phyloP scores from a whole-genome alignment of 2,797 vertebrate species.

The Melanotaenia pygmaea region DNA sequence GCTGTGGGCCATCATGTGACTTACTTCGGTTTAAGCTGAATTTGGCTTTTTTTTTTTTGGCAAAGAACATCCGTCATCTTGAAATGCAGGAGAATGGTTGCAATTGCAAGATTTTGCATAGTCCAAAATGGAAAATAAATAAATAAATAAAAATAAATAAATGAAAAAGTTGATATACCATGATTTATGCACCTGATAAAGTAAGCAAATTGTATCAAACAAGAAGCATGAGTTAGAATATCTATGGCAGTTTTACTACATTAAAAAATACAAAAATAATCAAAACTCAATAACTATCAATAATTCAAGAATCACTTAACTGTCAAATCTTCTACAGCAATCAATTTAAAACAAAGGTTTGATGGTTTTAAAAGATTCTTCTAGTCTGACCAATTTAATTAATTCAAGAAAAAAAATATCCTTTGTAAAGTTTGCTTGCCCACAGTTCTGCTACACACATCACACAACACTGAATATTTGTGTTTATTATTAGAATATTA shows the following conservation, averaged over 20 bases:
- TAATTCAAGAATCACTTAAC: background rate
- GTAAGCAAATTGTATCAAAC: background rate
- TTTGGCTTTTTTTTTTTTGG: background rate
- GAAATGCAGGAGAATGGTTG: background rate
- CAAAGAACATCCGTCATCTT: background rate
- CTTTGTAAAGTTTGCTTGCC: background rate
- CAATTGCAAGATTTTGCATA: background rate
- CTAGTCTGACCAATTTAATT: background rate
- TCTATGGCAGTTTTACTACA: background rate
- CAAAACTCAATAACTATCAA: background rate
- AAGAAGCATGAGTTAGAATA: background rate
- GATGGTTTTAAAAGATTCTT: too few species aligned
- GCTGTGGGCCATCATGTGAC: slow-evolving; percentile 8
- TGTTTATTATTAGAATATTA: too few species aligned
- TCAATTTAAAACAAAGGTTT: background rate
- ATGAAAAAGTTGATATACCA: background rate
- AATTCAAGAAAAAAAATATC: background rate
- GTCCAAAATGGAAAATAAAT: background rate
- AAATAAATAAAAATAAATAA: too few species aligned
- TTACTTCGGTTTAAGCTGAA: background rate
- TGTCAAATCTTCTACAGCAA: too few species aligned
- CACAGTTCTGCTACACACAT: background rate
- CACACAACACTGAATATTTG: background rate
- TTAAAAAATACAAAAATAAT: background rate
- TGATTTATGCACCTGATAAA: background rate